phyloP scores from a whole-genome alignment of 2,888 invertebrate species.

The Gymnocheta viridis region DNA sequence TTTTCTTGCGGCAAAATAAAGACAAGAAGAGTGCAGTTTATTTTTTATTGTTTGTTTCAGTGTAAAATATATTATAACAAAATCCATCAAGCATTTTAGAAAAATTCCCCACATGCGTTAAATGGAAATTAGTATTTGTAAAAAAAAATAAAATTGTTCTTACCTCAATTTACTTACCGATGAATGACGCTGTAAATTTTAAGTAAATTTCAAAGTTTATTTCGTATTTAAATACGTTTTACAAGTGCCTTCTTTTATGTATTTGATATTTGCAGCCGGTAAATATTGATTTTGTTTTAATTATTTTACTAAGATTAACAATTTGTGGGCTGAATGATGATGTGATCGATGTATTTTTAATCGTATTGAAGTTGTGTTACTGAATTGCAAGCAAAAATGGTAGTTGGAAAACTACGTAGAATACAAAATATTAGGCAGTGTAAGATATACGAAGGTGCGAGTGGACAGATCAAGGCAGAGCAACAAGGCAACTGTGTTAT shows the following conservation, averaged over 20 bases:
- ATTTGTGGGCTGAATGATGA: neutral
- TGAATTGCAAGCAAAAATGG: neutral
- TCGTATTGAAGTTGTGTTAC: neutral
- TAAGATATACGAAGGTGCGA: too few species aligned
- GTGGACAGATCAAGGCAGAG: too few species aligned
- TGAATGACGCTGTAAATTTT: conserved; percentile 19
- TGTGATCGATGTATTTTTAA: neutral
- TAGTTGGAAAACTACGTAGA: too few species aligned
- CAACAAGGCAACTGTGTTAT: too few species aligned
- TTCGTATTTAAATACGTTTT: conserved; percentile 41
- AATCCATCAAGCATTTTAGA: too few species aligned
- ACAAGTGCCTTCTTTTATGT: conserved; percentile 15
- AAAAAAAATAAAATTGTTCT: neutral
- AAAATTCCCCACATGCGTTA: neutral
- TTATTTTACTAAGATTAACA: conserved; percentile 9
- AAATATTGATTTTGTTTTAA: conserved; percentile 51
- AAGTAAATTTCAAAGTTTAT: conserved; percentile 19
- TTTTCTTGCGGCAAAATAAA: neutral
- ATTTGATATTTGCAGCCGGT: conserved; percentile 5
- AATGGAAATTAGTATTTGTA: neutral
- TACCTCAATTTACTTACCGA: conserved; percentile 3
- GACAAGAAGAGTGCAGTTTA: neutral
- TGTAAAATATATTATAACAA: neutral
- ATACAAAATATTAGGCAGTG: too few species aligned
- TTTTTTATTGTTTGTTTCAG: neutral